Evolutionary conservation across 2,113 vertebrate species (phyloP).

Genomic region (Calidris pygmaea): DNA sequence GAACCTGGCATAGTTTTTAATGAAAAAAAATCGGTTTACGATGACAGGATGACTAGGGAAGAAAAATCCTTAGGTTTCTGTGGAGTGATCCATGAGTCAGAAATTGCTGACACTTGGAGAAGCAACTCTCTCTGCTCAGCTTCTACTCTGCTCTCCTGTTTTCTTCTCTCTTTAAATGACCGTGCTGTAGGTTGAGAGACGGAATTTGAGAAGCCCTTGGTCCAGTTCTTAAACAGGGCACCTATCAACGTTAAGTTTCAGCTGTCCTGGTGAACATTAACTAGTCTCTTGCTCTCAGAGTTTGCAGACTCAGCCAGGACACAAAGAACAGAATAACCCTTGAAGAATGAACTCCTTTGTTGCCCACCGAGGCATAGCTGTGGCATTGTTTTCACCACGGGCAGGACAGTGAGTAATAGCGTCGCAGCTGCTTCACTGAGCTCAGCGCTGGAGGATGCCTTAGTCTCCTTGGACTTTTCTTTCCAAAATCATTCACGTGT

Average conservation of each 20-base stretch:
- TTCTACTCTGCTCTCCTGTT: not conserved
- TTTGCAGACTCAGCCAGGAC: conserved; percentile 6
- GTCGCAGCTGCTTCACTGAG: conserved; percentile 25
- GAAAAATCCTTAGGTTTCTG: not conserved
- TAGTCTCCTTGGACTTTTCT: conserved; percentile 28
- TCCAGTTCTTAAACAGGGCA: not conserved
- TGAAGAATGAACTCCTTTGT: conserved; percentile 49
- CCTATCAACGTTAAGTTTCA: fast-evolving
- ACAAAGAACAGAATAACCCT: conserved; percentile 25
- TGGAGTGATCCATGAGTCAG: not conserved
- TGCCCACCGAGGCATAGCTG: conserved; percentile 54
- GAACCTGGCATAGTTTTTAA: not conserved
- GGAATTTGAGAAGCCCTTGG: not conserved
- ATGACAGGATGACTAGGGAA: not conserved
- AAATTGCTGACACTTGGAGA: not conserved
- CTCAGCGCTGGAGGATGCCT: conserved; percentile 11
- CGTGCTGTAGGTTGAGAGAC: not conserved
- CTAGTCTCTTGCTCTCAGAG: not conserved
- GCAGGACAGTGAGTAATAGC: conserved; percentile 50
- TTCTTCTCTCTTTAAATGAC: not conserved
- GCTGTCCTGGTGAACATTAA: conserved; percentile 23
- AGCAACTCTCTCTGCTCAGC: not conserved
- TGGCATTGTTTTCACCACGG: conserved; percentile 44
- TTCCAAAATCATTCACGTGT: not conserved
- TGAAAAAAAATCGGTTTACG: not conserved